Evolutionary conservation across 1,140 invertebrate genomes (phyloP).

Genomic region (Pemphigus obesinymphae): DNA sequence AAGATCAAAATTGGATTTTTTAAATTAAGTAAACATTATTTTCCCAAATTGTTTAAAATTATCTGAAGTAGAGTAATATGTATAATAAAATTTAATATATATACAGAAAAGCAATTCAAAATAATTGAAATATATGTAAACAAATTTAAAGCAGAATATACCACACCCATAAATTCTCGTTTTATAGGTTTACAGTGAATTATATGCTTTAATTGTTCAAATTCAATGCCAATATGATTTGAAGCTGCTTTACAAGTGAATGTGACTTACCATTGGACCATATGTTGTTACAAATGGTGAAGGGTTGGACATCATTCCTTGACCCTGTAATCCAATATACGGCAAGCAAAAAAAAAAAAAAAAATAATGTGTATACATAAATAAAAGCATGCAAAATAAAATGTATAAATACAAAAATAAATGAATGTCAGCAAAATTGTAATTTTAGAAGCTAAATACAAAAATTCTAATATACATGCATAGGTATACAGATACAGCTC

Average conservation of each 20-base stretch:
- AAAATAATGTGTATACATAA: not conserved
- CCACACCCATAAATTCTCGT: not conserved
- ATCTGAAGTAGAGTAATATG: no score
- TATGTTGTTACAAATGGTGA: conserved; percentile 36
- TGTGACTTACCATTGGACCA: conserved; percentile 27
- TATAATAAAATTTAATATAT: no score
- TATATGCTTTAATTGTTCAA: not conserved
- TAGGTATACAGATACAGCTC: not conserved
- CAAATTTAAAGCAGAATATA: not conserved
- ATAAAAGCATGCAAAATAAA: conserved; percentile 33
- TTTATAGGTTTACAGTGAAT: not conserved
- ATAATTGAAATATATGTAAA: no score
- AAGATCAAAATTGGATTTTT: no score
- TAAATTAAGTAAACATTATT: no score
- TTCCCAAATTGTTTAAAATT: no score
- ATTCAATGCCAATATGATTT: not conserved
- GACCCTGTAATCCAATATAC: conserved; percentile 35
- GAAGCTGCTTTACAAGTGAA: conserved; percentile 19
- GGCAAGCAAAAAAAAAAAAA: conserved; percentile 35
- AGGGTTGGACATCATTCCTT: conserved; percentile 41
- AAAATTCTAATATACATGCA: conserved; percentile 2
- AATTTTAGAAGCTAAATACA: not conserved
- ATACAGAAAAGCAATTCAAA: no score
- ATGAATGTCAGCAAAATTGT: not conserved
- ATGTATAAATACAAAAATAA: not conserved